Percentiles rank a stretch among this genome's conserved stretches.
Conservation (phyloP, 2,797 vertebrate genomes). For the Pangasius djambal region DNA sequence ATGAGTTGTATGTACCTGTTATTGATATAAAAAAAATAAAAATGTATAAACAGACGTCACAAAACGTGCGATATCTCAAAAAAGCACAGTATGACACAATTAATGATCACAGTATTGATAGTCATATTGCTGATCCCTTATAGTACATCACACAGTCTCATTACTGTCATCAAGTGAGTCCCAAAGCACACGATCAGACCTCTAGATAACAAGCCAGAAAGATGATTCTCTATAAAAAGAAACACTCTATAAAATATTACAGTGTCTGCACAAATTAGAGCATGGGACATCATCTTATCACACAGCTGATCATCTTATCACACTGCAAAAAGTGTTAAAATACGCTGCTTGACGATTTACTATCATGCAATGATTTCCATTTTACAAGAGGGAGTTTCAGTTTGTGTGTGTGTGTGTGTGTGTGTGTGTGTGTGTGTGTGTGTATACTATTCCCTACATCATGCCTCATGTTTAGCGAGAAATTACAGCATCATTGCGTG, state of each 20-base stretch:
- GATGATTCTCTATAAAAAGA: neutral
- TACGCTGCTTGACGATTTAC: neutral
- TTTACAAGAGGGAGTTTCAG: neutral
- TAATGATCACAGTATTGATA: neutral
- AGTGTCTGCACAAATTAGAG: neutral
- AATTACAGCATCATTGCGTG: constrained; percentile 18
- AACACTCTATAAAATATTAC: neutral
- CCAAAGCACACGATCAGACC: constrained; percentile 1
- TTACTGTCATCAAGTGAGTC: neutral
- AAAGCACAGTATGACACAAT: neutral
- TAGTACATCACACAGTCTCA: neutral
- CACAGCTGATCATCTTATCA: neutral
- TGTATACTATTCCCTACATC: neutral
- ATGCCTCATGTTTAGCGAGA: constrained; percentile 35
- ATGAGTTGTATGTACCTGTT: neutral
- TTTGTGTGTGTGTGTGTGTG: constrained; percentile 32
- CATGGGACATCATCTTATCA: neutral
- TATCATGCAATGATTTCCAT: neutral
- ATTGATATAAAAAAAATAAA: neutral
- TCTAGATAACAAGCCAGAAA: neutral
- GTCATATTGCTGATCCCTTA: neutral
- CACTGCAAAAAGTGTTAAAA: neutral
- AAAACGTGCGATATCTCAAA: neutral
- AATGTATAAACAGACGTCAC: neutral
- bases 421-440: constrained; percentile 55